Evolutionary conservation across 2,888 invertebrate genomes (phyloP), one percentile per base, ranked within the genome.

Genomic region (Slavum lentiscoides): DNA sequence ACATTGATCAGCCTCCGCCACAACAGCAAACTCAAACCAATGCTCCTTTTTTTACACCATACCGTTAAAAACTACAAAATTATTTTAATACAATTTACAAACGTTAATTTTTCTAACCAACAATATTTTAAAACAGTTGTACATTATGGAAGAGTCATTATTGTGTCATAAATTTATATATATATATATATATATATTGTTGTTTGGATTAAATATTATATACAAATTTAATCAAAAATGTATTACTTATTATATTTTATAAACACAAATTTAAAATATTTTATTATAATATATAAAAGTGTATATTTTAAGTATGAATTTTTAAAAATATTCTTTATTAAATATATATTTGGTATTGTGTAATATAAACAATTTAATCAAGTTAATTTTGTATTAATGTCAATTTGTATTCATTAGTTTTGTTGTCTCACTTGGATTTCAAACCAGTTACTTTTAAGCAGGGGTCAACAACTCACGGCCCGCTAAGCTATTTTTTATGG

Each of bases 1-100:
- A 80, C 9, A 80, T 80, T 23, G 80, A 80, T 23, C 80, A 80
- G 15, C 39, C 70, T 13, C 19, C 49, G 13, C 67, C 17, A 43
- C 80, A 70, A 64, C 80, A 80, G 19, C 80, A 80, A 72, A n/a
- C 69, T 37, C 69, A 58, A 66, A 30, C 55, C 23, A 80, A 80
- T 66, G 43, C 80, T 0, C 80, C 80, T 39, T 80, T 80, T 72
- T 80, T 80, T 72, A 80, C 80, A 80, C 80, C 80, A 53, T 80
- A 80, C 43, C 80, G 80, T 39, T 80, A 72, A 80, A 80, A 21
- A 62, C 61, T 70, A 61, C 37, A 61, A 61, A 68, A 49, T 68
- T 76, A 59, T 76, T 76, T 37, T 69, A 23, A 43, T 67, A 55
- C 11, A 53, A 64, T 64, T 62, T 53, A 68, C 23, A 9, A 49